Conservation (phyloP, 2,888 invertebrate genomes). For the Athripsodes cinereus region DNA sequence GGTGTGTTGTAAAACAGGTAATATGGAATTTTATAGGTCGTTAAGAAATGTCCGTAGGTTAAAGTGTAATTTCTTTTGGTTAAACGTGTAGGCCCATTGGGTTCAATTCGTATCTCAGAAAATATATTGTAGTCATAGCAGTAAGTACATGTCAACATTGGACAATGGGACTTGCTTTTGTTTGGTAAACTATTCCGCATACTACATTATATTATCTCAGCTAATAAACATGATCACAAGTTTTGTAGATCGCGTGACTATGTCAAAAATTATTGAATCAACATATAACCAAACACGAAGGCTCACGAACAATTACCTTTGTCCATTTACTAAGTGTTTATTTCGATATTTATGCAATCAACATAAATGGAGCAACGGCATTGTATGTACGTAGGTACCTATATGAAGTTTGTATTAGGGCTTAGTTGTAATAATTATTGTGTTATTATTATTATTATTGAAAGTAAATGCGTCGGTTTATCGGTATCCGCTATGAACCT, state of each 20-base stretch:
- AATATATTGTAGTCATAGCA: too few relatives aligned
- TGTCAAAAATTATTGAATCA: neutral
- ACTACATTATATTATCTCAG: too few relatives aligned
- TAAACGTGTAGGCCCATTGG: too few relatives aligned
- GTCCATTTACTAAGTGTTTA: neutral
- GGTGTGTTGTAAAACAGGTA: too few relatives aligned
- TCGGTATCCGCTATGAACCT: slow-evolving; percentile 18
- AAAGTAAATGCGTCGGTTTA: slow-evolving; percentile 15
- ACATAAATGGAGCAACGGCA: slow-evolving; percentile 1
- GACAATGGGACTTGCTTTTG: too few relatives aligned
- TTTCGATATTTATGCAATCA: neutral
- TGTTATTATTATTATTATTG: slow-evolving; percentile 3
- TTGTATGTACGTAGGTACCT: neutral
- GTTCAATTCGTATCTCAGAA: too few relatives aligned
- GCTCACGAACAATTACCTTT: neutral
- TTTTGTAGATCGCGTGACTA: neutral
- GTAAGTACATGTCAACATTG: too few relatives aligned
- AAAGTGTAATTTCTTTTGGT: too few relatives aligned
- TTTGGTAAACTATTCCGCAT: too few relatives aligned
- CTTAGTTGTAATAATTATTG: neutral
- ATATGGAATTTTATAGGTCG: too few relatives aligned
- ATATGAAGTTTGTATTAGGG: neutral
- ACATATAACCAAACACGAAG: neutral
- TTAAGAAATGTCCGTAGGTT: too few relatives aligned
- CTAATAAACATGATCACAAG: too few relatives aligned